phyloP scores from a whole-genome alignment of 2,797 vertebrate species.

The Gambelia wislizenii region DNA sequence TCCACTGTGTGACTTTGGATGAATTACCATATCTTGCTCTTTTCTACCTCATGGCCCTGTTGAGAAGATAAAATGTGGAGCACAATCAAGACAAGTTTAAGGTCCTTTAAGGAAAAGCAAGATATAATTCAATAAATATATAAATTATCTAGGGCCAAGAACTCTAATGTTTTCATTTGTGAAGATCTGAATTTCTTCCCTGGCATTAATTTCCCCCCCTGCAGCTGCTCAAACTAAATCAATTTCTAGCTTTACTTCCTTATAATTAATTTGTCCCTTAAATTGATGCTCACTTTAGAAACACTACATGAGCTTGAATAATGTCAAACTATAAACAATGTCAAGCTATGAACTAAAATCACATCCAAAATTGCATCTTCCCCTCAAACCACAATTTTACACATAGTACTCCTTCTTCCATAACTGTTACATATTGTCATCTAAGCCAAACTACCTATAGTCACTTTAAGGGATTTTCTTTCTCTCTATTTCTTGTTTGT shows the following conservation, averaged over 20 bases:
- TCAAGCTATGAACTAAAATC: slow-evolving; percentile 23
- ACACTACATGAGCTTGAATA: slow-evolving; percentile 42
- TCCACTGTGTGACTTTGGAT: background rate
- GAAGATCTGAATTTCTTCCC: background rate
- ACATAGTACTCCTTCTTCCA: slow-evolving; percentile 5
- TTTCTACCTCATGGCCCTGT: background rate
- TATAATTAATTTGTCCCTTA: slow-evolving; percentile 35
- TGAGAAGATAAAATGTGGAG: no score
- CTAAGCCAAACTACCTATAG: slow-evolving; percentile 49
- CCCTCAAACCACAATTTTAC: slow-evolving; percentile 30
- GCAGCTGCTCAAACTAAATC: background rate
- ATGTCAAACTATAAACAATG: slow-evolving; percentile 9
- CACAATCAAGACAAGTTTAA: background rate
- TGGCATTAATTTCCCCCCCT: background rate
- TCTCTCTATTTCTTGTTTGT: slow-evolving; percentile 66
- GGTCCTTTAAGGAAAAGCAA: background rate
- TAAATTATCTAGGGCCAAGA: background rate
- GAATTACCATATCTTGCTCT: no score
- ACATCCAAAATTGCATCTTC: background rate
- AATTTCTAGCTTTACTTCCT: slow-evolving; percentile 21
- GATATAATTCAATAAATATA: background rate
- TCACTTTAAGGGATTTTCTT: slow-evolving; percentile 58
- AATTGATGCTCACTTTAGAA: slow-evolving; percentile 34
- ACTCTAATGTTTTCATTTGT: background rate
- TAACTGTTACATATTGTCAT: background rate